Evolutionary conservation across 1,140 invertebrate genomes (phyloP).

Genomic region (Phocides pigmalion): DNA sequence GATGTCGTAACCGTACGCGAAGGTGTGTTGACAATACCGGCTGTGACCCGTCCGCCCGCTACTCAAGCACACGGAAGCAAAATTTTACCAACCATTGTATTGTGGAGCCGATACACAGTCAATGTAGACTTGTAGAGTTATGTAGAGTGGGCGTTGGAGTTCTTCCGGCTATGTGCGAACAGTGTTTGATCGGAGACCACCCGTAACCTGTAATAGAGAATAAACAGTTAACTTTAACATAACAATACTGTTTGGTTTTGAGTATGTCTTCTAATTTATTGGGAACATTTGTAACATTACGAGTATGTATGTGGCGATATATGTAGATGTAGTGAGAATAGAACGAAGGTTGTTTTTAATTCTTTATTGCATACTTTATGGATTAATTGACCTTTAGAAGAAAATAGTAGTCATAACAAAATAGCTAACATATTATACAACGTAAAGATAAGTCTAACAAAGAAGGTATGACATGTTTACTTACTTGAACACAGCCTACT

Average conservation of each 20-base stretch:
- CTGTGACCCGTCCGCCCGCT: not conserved
- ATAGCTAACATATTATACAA: too few relatives aligned
- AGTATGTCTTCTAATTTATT: not conserved
- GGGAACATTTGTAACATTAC: too few relatives aligned
- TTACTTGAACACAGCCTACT: too few relatives aligned
- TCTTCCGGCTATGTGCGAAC: constrained; percentile 10
- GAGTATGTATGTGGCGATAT: too few relatives aligned
- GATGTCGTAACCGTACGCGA: not conserved
- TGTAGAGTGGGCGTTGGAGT: constrained; percentile 21
- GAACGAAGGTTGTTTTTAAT: too few relatives aligned
- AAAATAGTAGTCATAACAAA: too few relatives aligned
- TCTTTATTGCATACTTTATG: too few relatives aligned
- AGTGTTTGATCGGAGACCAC: constrained; percentile 15
- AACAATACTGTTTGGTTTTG: not conserved
- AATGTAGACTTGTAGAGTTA: constrained; percentile 14
- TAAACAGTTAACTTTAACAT: constrained; percentile 4
- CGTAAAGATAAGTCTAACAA: too few relatives aligned
- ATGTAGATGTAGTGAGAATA: too few relatives aligned
- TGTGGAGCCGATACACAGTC: not conserved
- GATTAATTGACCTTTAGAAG: too few relatives aligned
- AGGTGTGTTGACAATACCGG: not conserved
- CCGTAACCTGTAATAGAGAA: constrained; percentile 3
- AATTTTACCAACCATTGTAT: constrained; percentile 11
- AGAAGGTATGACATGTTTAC: too few relatives aligned
- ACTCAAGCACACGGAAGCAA: constrained; percentile 18